Percentiles rank a stretch among this genome's conserved stretches.
These are phyloP conservation scores for Vidua chalybeata DNA, from an alignment of 2,113 vertebrate species.

Conservation along the genomic window DNA sequence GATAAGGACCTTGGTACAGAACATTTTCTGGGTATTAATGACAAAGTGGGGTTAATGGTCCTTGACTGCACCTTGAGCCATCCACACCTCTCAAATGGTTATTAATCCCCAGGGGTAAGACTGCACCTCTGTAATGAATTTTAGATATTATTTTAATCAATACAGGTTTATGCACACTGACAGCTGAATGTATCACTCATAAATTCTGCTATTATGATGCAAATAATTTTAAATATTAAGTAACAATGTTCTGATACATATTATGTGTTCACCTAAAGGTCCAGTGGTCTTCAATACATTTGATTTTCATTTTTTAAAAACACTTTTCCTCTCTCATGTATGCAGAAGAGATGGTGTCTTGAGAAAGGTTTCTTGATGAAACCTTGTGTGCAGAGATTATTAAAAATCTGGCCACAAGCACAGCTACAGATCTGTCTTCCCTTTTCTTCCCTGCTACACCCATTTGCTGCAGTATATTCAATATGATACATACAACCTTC, in stretches of 20 bases:
- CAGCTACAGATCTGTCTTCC: background rate
- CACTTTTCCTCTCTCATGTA: background rate
- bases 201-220: background rate
- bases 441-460: background rate
- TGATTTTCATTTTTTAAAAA: background rate
- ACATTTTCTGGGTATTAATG: conserved; percentile 37
- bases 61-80: conserved; percentile 33
- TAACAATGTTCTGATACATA: background rate
- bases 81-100: background rate
- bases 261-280: background rate
- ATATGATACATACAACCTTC: background rate
- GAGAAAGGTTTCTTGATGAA: background rate
- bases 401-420: background rate
- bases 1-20: background rate
- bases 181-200: background rate
- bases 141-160: conserved; percentile 39
- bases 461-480: background rate
- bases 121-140: background rate
- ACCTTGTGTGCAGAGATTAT: background rate
- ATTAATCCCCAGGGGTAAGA: conserved; percentile 14
- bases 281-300: background rate
- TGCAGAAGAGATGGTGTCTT: background rate
- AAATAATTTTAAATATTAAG: conserved; percentile 9
- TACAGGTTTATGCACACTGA: background rate
- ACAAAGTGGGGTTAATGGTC: conserved; percentile 43